These are phyloP conservation scores for Heliconius ismenius DNA, from an alignment of 2,888 invertebrate species.

Conservation along the genomic window DNA sequence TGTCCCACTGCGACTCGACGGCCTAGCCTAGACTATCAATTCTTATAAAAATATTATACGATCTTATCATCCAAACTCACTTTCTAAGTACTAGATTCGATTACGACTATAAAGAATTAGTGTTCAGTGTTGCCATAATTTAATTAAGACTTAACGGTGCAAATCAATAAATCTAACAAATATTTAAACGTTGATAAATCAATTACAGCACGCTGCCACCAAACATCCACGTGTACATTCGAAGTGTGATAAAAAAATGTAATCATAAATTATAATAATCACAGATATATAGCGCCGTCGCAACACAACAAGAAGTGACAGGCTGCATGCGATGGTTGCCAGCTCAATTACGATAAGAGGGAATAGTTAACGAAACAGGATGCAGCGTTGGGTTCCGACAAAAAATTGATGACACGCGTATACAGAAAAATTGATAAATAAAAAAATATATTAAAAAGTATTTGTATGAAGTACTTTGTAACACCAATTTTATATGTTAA, in stretches of 20 bases:
- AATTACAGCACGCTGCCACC: neutral
- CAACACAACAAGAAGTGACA: neutral
- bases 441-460: neutral
- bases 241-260: neutral
- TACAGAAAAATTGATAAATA: neutral
- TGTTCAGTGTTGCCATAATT: neutral
- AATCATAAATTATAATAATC: neutral
- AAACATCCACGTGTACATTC: conserved; percentile 5
- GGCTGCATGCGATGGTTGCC: neutral
- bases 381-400: neutral
- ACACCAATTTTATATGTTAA: too few relatives aligned
- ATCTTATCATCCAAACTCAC: neutral
- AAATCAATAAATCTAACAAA: neutral
- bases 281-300: neutral
- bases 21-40: too few relatives aligned
- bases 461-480: neutral
- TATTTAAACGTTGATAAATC: neutral
- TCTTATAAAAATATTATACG: neutral
- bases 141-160: neutral
- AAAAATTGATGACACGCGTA: neutral
- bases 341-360: neutral
- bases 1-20: too few relatives aligned
- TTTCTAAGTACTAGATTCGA: neutral
- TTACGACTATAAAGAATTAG: neutral
- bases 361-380: neutral